phyloP scores from a whole-genome alignment of 2,113 vertebrate species.

The Lepus timidus region DNA sequence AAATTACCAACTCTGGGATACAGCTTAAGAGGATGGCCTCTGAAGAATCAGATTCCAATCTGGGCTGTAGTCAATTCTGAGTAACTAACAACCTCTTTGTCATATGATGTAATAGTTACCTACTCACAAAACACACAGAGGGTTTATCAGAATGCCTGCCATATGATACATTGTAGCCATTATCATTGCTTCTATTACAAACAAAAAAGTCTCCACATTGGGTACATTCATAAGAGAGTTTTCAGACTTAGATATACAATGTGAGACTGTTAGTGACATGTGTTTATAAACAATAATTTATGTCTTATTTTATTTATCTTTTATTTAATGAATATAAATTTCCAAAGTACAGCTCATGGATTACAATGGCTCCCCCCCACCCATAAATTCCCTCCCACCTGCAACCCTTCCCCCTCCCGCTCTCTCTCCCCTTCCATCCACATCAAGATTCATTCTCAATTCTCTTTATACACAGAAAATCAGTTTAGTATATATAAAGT shows the following conservation, averaged over 20 bases:
- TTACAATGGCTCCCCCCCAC: too few relatives aligned
- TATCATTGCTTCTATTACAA: constrained; percentile 47
- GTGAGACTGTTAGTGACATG: constrained; percentile 53
- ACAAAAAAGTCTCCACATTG: constrained; percentile 49
- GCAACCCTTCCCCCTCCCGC: too few relatives aligned
- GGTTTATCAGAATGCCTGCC: not conserved
- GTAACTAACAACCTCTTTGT: not conserved
- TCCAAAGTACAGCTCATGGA: too few relatives aligned
- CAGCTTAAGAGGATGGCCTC: not conserved
- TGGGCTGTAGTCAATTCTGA: not conserved
- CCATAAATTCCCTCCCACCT: too few relatives aligned
- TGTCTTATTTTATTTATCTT: constrained; percentile 8
- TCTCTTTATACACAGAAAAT: too few relatives aligned
- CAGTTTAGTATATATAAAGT: too few relatives aligned
- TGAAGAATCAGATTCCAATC: constrained; percentile 28
- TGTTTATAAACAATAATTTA: constrained; percentile 55
- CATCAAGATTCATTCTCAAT: too few relatives aligned
- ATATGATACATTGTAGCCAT: not conserved
- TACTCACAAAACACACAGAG: not conserved
- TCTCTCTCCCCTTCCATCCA: too few relatives aligned
- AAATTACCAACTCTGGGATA: not conserved
- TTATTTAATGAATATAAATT: too few relatives aligned
- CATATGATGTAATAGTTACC: not conserved
- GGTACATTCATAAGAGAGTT: constrained; percentile 10
- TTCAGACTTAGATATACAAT: constrained; percentile 62